These are phyloP conservation scores for Phyllotis vaccarum DNA, from an alignment of 2,797 vertebrate species.

Conservation along the genomic window DNA sequence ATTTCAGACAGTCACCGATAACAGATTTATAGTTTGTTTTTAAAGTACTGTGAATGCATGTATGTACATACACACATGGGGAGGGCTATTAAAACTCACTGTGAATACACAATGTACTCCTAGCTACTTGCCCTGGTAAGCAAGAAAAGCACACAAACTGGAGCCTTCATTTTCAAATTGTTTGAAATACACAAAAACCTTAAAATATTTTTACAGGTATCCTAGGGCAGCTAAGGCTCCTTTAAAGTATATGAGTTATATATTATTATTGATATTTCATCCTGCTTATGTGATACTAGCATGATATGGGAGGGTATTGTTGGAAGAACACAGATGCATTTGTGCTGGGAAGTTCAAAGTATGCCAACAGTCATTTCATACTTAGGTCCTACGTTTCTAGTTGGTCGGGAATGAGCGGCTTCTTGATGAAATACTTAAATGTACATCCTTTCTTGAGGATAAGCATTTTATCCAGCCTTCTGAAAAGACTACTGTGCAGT, in stretches of 20 bases:
- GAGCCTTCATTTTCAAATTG: conserved; percentile 59
- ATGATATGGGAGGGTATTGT: not conserved
- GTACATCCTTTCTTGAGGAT: not conserved
- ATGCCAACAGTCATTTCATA: conserved; percentile 10
- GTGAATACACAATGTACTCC: conserved; percentile 36
- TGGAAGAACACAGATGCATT: conserved; percentile 26
- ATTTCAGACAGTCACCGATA: conserved; percentile 37
- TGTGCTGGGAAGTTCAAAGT: conserved; percentile 24
- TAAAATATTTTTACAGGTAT: conserved; percentile 37
- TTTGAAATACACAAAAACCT: conserved; percentile 11
- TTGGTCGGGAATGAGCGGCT: conserved; percentile 19
- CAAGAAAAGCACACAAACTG: not conserved
- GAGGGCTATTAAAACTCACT: conserved; percentile 40
- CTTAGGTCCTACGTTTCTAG: not conserved
- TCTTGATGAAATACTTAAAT: conserved; percentile 37
- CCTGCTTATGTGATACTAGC: not conserved
- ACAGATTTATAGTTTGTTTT: conserved; percentile 64
- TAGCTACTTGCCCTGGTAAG: not conserved
- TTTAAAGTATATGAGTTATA: not conserved
- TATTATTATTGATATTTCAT: conserved; percentile 22
- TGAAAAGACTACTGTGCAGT: not conserved
- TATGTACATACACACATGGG: not conserved
- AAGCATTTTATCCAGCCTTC: conserved; percentile 12
- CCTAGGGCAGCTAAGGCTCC: not conserved
- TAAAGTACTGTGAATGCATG: conserved; percentile 12